Conservation (phyloP, 1,140 invertebrate species). For the Meloidogyne exigua region DNA sequence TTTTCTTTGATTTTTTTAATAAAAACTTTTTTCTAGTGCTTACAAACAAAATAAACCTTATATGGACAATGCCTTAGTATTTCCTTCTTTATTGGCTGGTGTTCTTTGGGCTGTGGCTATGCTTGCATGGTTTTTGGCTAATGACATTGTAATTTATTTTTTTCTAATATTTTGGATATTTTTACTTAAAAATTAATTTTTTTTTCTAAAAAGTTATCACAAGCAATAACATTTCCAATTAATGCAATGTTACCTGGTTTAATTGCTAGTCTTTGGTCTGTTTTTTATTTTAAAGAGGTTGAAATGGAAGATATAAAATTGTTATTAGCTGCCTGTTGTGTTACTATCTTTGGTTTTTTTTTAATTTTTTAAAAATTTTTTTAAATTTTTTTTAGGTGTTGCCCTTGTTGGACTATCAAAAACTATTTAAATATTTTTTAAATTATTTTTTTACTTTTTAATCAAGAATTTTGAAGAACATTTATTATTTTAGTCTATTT, state of each 20-base stretch:
- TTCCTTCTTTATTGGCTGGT: slow-evolving; percentile 65
- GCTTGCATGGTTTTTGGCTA: slow-evolving; percentile 60
- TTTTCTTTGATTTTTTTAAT: background rate
- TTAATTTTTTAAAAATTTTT: background rate
- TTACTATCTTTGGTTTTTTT: slow-evolving; percentile 32
- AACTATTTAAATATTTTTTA: slow-evolving; percentile 21
- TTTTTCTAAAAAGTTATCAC: background rate
- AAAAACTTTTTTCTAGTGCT: slow-evolving; percentile 58
- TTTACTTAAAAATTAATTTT: too few relatives aligned
- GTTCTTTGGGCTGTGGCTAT: slow-evolving; percentile 66
- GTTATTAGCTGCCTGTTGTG: slow-evolving; percentile 30
- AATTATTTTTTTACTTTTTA: background rate
- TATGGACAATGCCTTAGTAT: slow-evolving; percentile 64
- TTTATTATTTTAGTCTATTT: too few relatives aligned
- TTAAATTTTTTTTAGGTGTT: slow-evolving; percentile 24
- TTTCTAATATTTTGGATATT: too few relatives aligned
- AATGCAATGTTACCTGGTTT: slow-evolving; percentile 31
- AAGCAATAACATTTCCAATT: slow-evolving; percentile 26
- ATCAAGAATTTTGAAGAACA: too few relatives aligned
- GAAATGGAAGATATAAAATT: slow-evolving; percentile 32
- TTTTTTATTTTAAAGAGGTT: slow-evolving; percentile 58
- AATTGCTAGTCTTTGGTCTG: slow-evolving; percentile 47
- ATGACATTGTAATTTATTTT: background rate
- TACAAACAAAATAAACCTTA: slow-evolving; percentile 62
- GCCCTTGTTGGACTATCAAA: slow-evolving; percentile 49